Evolutionary conservation across 2,888 invertebrate genomes (phyloP), one percentile per base, ranked within the genome.

Genomic region (Dendrolimus pini): DNA sequence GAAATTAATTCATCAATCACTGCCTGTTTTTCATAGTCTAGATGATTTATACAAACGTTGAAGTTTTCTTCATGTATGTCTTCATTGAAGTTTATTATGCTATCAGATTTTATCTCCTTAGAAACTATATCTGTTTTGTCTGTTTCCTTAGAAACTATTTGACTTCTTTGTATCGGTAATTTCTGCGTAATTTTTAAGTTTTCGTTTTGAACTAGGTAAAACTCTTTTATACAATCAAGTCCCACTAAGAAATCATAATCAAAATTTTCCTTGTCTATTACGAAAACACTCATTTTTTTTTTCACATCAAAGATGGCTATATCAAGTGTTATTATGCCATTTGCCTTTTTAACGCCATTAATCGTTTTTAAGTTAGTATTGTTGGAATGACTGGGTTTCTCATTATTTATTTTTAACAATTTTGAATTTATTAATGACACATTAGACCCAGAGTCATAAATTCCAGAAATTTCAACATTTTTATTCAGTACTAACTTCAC

Each of bases 1-100:
- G 54, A 42, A 12, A 65, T 60, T 13, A 64, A 55, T 52, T 56
- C 42, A 57, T 65, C 10, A 41, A 67, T 67, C 13, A 58, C 41
- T 54, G 53, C 9, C 41, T 61, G 53, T 64, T 67, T 42, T 12
- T 63, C 9, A n/a, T 12, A 18, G 41, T 65, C 55, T 56, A 67
- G 55, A 54, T 67, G 53, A 53, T 59, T 54, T 41, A 63, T 41
- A 6, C 9, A 9, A 41, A 60, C 65, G 13, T 61, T 52, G 54
- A 66, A 68, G 10, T 66, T 54, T 18, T 58, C 55, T 62, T 56
- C 54, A 9, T 57, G 57, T 42, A 64, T 55, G 53, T 62, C n/a
- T 60, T 65, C 64, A 61, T 67, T 65, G 54, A 63, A 65, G 53
- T 68, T 65, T 55, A 58, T 52, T 57, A 13, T 18, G 60, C 56